Conservation (phyloP, 2,113 vertebrate genomes). For the Equus przewalskii region DNA sequence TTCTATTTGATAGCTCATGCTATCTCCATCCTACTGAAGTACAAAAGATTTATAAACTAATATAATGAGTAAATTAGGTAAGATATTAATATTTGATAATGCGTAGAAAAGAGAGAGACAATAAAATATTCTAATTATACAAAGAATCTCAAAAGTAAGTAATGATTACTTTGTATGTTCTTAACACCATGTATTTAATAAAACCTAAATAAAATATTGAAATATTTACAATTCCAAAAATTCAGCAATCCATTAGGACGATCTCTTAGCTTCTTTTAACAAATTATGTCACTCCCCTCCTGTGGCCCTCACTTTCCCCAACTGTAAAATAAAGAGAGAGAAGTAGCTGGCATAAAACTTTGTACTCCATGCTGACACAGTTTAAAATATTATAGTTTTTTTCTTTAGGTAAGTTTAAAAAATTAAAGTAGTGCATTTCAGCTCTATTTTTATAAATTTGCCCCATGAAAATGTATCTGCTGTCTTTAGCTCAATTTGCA, state of each 20-base stretch:
- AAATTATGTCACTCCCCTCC: neutral
- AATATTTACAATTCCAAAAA: neutral
- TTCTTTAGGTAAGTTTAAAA: neutral
- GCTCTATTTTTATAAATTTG: neutral
- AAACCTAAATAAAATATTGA: constrained; percentile 26
- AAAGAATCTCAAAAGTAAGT: neutral
- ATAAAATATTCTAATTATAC: constrained; percentile 32
- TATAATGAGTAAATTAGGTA: neutral
- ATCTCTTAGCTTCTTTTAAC: neutral
- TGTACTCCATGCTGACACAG: neutral
- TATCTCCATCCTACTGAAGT: neutral
- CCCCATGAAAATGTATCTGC: neutral
- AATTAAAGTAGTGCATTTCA: neutral
- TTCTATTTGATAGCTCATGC: neutral
- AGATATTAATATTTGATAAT: neutral
- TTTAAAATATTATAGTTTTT: neutral
- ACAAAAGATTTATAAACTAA: neutral
- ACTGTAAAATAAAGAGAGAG: neutral
- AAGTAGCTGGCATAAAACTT: neutral
- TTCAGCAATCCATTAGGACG: neutral
- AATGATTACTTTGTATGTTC: neutral
- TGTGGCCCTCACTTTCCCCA: neutral
- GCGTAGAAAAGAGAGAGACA: neutral
- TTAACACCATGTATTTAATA: neutral
- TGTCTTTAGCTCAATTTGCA: neutral